phyloP scores from a whole-genome alignment of 2,797 vertebrate species.

The Scolopax bukidnonensis region DNA sequence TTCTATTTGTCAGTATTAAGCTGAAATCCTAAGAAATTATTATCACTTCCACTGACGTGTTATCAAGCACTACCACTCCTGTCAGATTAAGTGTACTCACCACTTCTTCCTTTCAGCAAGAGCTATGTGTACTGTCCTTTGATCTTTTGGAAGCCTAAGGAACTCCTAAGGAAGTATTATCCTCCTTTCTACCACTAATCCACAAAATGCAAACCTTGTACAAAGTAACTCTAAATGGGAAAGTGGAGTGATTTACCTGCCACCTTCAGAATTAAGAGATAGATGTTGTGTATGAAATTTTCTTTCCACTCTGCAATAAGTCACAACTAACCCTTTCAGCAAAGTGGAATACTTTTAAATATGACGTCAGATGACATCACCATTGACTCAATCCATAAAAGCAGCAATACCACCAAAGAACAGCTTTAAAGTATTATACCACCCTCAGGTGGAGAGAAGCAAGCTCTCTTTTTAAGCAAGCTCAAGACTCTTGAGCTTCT shows the following conservation, averaged over 20 bases:
- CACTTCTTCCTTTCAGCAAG: neutral
- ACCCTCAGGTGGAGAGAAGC: neutral
- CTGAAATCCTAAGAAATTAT: neutral
- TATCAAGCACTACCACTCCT: neutral
- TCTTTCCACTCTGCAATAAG: neutral
- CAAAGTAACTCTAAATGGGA: neutral
- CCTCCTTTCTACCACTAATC: constrained; percentile 6
- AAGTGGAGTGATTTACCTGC: neutral
- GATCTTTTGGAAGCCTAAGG: neutral
- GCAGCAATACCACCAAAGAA: neutral
- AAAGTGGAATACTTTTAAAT: neutral
- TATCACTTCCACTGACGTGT: neutral
- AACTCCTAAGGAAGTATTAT: neutral
- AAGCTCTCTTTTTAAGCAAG: neutral
- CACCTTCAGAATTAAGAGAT: neutral
- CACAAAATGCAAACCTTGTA: constrained; percentile 9
- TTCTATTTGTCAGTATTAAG: neutral
- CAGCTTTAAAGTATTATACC: neutral
- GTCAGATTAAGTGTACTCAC: neutral
- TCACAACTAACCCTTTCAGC: neutral
- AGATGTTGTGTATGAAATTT: neutral
- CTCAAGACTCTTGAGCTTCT: neutral
- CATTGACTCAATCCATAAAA: neutral
- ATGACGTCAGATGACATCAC: neutral
- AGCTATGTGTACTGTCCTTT: neutral